Conservation (phyloP, 2,888 invertebrate species). For the Cremastinae sp. region DNA sequence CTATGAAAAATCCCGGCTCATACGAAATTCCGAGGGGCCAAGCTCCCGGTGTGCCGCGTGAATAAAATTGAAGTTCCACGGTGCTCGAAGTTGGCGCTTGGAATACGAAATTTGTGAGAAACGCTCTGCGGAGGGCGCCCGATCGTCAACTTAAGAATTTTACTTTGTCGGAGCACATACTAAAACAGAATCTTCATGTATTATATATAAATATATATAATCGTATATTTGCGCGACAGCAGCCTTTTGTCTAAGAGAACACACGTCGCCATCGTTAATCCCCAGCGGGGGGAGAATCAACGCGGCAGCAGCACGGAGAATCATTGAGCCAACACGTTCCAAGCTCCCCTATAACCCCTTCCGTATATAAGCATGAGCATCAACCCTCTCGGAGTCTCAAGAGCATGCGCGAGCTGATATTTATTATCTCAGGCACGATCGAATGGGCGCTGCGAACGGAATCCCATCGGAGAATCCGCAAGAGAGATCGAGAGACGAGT, state of each 20-base stretch:
- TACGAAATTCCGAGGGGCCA: constrained; percentile 75
- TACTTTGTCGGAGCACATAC: too few species aligned
- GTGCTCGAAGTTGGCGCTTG: constrained; percentile 68
- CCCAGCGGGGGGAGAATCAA: constrained; percentile 43
- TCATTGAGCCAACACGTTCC: constrained; percentile 13
- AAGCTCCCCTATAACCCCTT: constrained; percentile 28
- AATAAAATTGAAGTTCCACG: constrained; percentile 73
- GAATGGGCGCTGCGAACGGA: constrained; percentile 79
- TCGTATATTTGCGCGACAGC: too few species aligned
- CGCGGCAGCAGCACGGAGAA: too few species aligned
- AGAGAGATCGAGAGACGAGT: constrained; percentile 15
- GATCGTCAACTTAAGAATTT: too few species aligned
- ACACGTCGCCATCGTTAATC: constrained; percentile 51
- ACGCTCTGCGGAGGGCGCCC: constrained; percentile 52
- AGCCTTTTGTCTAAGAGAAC: constrained; percentile 37
- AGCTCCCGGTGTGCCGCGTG: constrained; percentile 76
- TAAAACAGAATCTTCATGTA: too few species aligned
- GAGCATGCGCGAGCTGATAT: constrained; percentile 65
- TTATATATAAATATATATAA: too few species aligned
- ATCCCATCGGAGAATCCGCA: constrained; percentile 62
- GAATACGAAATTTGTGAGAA: constrained; percentile 72
- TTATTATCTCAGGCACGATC: constrained; percentile 76
- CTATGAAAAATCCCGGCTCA: constrained; percentile 62
- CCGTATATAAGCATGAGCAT: constrained; percentile 30
- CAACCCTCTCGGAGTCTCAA: constrained; percentile 29